Conservation (phyloP, 2,113 vertebrate species). For the sheep (Ovis aries) region DNA sequence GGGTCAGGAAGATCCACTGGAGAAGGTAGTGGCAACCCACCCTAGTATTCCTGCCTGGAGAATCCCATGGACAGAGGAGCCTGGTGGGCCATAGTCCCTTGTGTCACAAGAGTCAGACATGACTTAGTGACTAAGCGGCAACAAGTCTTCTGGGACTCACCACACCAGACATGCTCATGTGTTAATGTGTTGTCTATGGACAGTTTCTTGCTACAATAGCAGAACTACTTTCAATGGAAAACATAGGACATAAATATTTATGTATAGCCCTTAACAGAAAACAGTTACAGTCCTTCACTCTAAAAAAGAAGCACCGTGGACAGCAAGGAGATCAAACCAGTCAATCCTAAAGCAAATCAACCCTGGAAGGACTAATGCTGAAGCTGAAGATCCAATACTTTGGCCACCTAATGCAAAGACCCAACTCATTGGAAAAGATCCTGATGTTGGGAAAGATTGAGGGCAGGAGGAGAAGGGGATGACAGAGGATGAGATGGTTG, state of each 20-base stretch:
- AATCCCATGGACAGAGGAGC: not conserved
- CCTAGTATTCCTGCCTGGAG: not conserved
- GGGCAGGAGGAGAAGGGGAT: not conserved
- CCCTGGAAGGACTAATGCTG: not conserved
- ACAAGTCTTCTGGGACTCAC: not conserved
- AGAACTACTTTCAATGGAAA: not conserved
- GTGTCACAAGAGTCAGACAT: not conserved
- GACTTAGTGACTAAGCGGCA: not conserved
- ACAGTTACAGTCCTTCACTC: not conserved
- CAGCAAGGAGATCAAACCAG: not conserved
- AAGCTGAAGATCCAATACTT: not conserved
- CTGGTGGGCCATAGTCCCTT: not conserved
- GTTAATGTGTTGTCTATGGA: not conserved
- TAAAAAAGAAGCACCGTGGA: not conserved
- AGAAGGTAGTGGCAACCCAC: not conserved
- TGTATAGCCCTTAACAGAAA: not conserved
- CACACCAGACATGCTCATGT: not conserved
- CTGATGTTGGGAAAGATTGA: not conserved
- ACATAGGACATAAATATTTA: not conserved
- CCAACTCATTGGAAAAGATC: not conserved
- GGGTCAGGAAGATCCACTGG: not conserved
- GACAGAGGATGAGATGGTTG: not conserved
- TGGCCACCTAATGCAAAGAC: not conserved
- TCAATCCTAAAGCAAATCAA: not conserved
- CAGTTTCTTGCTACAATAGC: not conserved